phyloP scores from a whole-genome alignment of 2,888 invertebrate species.

The Notodonta dromedarius region DNA sequence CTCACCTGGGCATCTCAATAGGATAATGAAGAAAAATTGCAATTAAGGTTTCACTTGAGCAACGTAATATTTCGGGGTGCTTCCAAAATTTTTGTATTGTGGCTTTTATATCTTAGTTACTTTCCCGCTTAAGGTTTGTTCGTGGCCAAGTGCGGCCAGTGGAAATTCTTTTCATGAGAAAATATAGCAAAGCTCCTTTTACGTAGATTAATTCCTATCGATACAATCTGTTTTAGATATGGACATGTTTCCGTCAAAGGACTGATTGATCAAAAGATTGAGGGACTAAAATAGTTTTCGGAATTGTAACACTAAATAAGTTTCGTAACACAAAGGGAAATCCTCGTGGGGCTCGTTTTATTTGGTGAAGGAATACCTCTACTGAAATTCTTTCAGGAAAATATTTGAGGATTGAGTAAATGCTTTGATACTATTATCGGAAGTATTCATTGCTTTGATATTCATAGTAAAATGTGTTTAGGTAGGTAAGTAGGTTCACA shows the following conservation, averaged over 20 bases:
- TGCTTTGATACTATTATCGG: neutral
- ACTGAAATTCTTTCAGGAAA: neutral
- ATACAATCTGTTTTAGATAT: neutral
- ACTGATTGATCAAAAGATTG: neutral
- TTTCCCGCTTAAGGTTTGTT: neutral
- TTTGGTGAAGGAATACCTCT: neutral
- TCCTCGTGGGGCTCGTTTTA: neutral
- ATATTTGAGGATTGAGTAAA: too few relatives aligned
- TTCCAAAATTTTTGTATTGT: neutral
- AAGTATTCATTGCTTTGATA: neutral
- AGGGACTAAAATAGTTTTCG: neutral
- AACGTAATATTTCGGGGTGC: slow-evolving; percentile 16
- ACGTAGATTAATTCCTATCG: neutral
- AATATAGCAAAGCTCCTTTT: neutral
- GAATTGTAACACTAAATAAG: neutral
- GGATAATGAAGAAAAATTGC: slow-evolving; percentile 39
- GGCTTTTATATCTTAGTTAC: neutral
- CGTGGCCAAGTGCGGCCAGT: neutral
- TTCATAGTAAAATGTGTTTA: too few relatives aligned
- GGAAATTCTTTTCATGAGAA: neutral
- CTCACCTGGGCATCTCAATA: slow-evolving; percentile 31
- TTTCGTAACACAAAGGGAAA: neutral
- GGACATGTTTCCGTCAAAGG: slow-evolving; percentile 9
- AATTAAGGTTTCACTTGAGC: slow-evolving; percentile 30
- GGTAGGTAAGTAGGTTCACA: too few relatives aligned